Conservation (phyloP, 2,888 invertebrate genomes). For the Lampropteryx suffumata region DNA sequence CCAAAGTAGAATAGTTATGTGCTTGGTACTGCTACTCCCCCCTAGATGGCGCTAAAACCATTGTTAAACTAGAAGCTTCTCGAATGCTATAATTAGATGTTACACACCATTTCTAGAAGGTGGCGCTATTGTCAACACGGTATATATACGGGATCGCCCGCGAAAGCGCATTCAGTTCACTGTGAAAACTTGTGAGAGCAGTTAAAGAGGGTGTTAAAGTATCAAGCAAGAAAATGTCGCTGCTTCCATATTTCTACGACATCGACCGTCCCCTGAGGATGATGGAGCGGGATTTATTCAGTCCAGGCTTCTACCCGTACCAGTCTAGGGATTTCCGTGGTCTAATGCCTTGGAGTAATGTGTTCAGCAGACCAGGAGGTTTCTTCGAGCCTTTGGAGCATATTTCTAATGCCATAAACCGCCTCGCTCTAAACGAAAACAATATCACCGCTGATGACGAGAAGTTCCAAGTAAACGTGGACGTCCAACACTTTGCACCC, state of each 20-base stretch:
- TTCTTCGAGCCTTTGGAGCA: constrained; percentile 56
- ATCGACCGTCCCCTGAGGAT: constrained; percentile 57
- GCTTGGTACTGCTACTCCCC: constrained; percentile 42
- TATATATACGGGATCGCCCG: constrained; percentile 42
- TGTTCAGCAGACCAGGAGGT: too few species aligned
- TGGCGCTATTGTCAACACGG: constrained; percentile 37
- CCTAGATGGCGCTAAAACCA: constrained; percentile 47
- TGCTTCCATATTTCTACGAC: constrained; percentile 58
- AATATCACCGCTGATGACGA: constrained; percentile 77
- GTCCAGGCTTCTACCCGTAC: constrained; percentile 34
- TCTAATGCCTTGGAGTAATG: too few species aligned
- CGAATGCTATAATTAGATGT: constrained; percentile 26
- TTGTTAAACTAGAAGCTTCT: constrained; percentile 14
- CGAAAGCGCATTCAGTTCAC: constrained; percentile 33
- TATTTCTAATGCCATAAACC: constrained; percentile 56
- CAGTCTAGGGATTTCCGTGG: constrained; percentile 38
- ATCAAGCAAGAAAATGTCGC: constrained; percentile 56
- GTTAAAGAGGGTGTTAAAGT: constrained; percentile 17
- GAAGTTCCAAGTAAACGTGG: constrained; percentile 86
- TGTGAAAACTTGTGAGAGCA: constrained; percentile 27
- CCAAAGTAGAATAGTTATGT: neutral
- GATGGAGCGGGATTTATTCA: constrained; percentile 62
- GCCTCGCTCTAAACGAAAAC: constrained; percentile 66
- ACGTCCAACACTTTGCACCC: constrained; percentile 90
- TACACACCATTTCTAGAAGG: constrained; percentile 30